phyloP scores from a whole-genome alignment of 64 coral and sea anemone species.

The Montipora capricornis region DNA sequence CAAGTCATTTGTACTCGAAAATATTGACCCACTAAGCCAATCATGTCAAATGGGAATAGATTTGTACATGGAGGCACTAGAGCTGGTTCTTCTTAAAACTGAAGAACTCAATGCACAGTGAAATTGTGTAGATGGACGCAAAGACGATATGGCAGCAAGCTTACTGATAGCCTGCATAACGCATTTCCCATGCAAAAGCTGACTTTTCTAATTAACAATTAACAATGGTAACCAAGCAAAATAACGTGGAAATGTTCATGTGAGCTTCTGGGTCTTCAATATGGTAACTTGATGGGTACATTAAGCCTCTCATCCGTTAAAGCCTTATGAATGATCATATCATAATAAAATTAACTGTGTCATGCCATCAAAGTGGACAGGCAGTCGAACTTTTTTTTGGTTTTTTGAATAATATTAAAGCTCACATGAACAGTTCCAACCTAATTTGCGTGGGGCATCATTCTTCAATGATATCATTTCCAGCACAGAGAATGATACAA shows the following conservation, averaged over 20 bases:
- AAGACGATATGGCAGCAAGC: no score
- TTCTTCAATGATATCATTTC: not conserved
- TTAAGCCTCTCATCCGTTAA: not conserved
- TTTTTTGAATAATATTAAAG: no score
- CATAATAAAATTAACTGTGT: not conserved
- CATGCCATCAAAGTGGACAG: not conserved
- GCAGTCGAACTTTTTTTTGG: no score
- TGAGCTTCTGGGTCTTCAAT: not conserved
- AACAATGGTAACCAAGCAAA: constrained; percentile 20
- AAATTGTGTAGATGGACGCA: no score
- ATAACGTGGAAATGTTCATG: constrained; percentile 23
- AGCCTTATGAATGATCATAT: not conserved
- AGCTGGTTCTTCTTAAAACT: not conserved
- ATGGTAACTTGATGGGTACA: not conserved
- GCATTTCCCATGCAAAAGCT: no score
- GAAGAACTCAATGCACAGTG: no score
- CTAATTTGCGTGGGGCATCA: not conserved
- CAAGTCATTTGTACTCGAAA: no score
- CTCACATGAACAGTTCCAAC: no score
- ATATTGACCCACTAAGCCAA: no score
- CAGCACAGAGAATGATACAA: not conserved
- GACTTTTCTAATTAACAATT: not conserved
- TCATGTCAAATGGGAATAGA: no score
- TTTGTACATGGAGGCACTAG: not conserved
- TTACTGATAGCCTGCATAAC: no score